Conservation (phyloP, 2,888 invertebrate species). For the Pelosia muscerda region DNA sequence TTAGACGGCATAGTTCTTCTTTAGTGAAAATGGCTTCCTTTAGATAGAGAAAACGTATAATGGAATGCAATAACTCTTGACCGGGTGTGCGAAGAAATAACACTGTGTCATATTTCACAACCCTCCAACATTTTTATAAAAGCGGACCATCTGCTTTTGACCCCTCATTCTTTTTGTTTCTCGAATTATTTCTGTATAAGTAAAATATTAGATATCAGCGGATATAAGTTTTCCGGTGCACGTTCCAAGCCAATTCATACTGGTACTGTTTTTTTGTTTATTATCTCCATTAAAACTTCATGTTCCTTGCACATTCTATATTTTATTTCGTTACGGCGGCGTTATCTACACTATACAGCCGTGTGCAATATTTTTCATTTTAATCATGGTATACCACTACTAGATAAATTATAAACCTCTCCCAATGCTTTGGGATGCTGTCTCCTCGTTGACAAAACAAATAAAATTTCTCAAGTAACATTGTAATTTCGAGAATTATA, state of each 20-base stretch:
- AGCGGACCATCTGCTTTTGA: constrained; percentile 87
- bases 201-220: constrained; percentile 74
- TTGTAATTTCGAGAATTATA: no score
- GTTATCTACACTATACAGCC: no score
- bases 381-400: no score
- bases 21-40: constrained; percentile 86
- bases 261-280: constrained; percentile 49
- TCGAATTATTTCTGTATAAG: constrained; percentile 83
- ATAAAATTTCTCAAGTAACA: no score
- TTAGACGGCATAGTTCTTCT: constrained; percentile 83
- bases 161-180: constrained; percentile 86
- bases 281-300: no score
- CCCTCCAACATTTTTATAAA: constrained; percentile 87
- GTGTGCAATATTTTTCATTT: no score
- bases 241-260: constrained; percentile 62
- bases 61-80: constrained; percentile 87
- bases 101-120: constrained; percentile 87
- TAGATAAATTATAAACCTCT: no score
- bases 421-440: no score
- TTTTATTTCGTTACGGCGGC: no score
- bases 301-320: no score
- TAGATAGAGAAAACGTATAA: constrained; percentile 86
- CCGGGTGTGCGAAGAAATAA: constrained; percentile 87
- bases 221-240: constrained; percentile 65
- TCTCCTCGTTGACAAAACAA: no score